Conservation (phyloP, 2,113 vertebrate genomes). For the Nicator chloris region DNA sequence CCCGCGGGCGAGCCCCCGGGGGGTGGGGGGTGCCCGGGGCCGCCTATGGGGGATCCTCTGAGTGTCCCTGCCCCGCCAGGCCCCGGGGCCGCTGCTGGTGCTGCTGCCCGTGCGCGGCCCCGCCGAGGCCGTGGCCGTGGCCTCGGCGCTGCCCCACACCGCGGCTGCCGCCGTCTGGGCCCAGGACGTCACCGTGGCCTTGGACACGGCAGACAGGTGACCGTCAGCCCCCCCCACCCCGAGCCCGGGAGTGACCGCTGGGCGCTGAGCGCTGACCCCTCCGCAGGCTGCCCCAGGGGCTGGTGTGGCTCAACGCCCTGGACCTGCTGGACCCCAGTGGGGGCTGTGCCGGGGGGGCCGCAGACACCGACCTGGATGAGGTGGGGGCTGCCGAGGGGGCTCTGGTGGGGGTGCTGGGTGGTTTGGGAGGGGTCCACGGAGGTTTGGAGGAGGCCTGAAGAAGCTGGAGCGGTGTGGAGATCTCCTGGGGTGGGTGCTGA, state of each 20-base stretch:
- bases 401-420: not conserved
- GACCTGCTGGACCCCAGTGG: not conserved
- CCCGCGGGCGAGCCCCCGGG: fast-evolving
- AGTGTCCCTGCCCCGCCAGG: not conserved
- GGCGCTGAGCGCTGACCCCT: not conserved
- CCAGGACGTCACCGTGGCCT: not conserved
- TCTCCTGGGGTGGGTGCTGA: not conserved
- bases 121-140: not conserved
- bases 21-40: not conserved
- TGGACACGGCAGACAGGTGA: not conserved
- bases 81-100: not conserved
- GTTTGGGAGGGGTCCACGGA: not conserved
- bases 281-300: not conserved
- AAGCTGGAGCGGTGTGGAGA: too few species aligned
- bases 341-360: not conserved
- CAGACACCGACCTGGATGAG: not conserved
- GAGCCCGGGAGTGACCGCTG: not conserved
- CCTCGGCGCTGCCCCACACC: not conserved
- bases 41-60: fast-evolving
- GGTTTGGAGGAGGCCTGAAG: not conserved
- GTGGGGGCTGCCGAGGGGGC: not conserved
- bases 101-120: not conserved
- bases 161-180: not conserved
- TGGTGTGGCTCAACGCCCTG: not conserved
- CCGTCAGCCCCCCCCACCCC: fast-evolving